A percentile compares a stretch with the other conserved stretches of the same genome.
These are phyloP conservation scores for Myathropa florea DNA, from an alignment of 2,888 invertebrate genomes.

Conservation along the genomic window DNA sequence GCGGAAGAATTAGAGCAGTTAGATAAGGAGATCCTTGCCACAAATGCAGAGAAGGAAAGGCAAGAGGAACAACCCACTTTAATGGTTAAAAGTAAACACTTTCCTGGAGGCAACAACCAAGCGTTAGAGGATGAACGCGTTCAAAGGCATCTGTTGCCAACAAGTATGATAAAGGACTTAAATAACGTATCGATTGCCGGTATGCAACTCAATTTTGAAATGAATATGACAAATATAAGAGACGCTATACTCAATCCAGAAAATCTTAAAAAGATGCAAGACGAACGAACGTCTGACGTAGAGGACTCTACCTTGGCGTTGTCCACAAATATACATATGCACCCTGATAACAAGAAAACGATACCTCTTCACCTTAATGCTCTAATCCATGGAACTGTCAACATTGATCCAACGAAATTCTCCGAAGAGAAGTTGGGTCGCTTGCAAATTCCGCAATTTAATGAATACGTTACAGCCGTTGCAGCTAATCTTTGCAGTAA, in stretches of 20 bases:
- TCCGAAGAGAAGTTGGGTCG: conserved; percentile 60
- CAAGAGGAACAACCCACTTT: background rate
- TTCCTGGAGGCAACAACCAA: background rate
- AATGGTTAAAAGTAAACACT: background rate
- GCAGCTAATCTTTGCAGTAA: conserved; percentile 76
- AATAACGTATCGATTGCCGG: conserved; percentile 75
- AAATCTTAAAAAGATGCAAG: background rate
- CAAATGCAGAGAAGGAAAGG: background rate
- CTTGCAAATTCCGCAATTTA: conserved; percentile 73
- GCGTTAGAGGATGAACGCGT: too few relatives aligned
- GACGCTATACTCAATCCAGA: conserved; percentile 72
- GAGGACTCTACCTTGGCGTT: background rate
- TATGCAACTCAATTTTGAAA: conserved; percentile 76
- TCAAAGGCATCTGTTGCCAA: background rate
- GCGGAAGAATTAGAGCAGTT: background rate
- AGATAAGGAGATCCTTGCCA: background rate
- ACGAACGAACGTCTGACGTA: background rate
- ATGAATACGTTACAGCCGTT: conserved; percentile 75
- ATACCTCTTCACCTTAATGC: conserved; percentile 76
- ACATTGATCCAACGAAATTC: conserved; percentile 74
- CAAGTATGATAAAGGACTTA: conserved; percentile 43
- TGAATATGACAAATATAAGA: conserved; percentile 75
- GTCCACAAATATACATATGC: background rate
- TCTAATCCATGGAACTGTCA: conserved; percentile 73
- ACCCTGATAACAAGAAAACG: conserved; percentile 7